Percentiles rank a stretch among this genome's conserved stretches.
These are phyloP conservation scores for Plebejus argus DNA, from an alignment of 2,888 invertebrate species.

Conservation along the genomic window DNA sequence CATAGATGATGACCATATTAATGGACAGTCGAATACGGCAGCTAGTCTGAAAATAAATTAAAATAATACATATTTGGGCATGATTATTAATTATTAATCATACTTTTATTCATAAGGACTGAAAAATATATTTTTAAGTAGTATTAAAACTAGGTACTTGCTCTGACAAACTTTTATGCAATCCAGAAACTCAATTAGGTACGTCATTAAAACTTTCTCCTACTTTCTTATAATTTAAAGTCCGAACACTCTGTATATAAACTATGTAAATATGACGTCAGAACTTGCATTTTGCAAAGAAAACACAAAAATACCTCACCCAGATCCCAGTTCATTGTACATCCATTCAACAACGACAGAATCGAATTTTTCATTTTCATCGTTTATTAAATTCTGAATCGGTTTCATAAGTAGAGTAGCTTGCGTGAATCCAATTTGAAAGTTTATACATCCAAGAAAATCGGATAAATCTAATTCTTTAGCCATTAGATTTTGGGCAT, in stretches of 20 bases:
- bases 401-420: not conserved
- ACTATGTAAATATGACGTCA: not conserved
- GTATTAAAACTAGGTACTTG: no score
- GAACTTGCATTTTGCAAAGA: conserved; percentile 37
- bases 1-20: conserved; percentile 26
- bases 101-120: no score
- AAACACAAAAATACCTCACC: not conserved
- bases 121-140: no score
- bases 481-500: not conserved
- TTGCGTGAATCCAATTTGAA: not conserved
- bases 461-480: not conserved
- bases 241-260: not conserved
- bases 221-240: not conserved
- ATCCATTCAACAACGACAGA: conserved; percentile 32
- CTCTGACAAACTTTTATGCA: not conserved
- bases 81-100: no score
- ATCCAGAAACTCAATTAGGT: not conserved
- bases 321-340: conserved; percentile 31
- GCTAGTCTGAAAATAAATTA: conserved; percentile 14
- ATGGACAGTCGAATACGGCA: conserved; percentile 4
- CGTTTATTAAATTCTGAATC: conserved; percentile 13
- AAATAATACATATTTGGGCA: no score
- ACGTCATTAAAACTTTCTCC: not conserved
- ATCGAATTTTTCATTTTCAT: conserved; percentile 16
- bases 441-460: not conserved